Conservation (phyloP, 2,888 invertebrate species). For the Polyommatus iphigenia region DNA sequence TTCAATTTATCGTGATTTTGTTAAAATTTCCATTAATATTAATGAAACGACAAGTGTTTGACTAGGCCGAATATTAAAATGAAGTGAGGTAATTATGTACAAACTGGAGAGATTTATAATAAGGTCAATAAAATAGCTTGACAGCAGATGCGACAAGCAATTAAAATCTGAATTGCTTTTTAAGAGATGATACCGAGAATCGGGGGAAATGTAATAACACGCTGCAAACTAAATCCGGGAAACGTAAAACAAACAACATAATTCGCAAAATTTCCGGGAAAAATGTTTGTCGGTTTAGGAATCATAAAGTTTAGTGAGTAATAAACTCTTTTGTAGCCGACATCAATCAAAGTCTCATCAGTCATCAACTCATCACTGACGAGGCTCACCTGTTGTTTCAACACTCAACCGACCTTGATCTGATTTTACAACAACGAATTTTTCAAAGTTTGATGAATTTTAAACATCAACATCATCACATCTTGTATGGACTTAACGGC, state of each 20-base stretch:
- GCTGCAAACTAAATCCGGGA: neutral
- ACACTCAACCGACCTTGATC: neutral
- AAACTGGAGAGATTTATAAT: neutral
- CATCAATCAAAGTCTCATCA: slow-evolving; percentile 11
- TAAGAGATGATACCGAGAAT: neutral
- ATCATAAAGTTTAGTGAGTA: slow-evolving; percentile 9
- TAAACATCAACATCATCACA: neutral
- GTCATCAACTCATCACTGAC: neutral
- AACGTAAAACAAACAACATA: neutral
- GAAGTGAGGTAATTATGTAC: neutral
- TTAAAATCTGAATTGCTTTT: neutral
- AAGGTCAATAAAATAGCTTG: neutral
- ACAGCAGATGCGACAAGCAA: neutral
- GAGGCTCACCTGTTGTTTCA: slow-evolving; percentile 14
- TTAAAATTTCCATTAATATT: neutral
- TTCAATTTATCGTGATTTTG: neutral
- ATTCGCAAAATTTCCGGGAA: neutral
- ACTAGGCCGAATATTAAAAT: neutral
- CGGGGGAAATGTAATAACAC: neutral
- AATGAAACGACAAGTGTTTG: neutral
- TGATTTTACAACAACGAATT: neutral
- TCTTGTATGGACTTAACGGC: neutral
- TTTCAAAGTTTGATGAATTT: neutral
- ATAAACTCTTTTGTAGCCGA: slow-evolving; percentile 10
- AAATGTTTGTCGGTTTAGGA: neutral